Percentiles rank a stretch among this genome's conserved stretches.
Evolutionary conservation across 2,888 invertebrate genomes (phyloP).

Genomic region (Coelinius sp.): DNA sequence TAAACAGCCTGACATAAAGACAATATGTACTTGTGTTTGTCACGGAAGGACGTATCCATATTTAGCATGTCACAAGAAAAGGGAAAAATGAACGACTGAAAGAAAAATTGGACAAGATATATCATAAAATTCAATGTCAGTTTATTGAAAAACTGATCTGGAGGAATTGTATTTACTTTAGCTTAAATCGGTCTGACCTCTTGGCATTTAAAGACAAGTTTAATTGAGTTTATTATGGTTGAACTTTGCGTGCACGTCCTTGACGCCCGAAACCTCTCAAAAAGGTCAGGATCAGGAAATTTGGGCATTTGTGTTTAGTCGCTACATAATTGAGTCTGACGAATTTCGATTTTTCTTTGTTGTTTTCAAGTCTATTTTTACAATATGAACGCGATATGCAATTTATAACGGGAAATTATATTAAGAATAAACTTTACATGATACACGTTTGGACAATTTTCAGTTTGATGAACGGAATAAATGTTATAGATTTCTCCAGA

Average conservation of each 20-base stretch:
- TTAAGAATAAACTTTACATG: too few relatives aligned
- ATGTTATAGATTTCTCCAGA: too few relatives aligned
- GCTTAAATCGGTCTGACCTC: background rate
- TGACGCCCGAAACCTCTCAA: slow-evolving; percentile 19
- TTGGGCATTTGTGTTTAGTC: background rate
- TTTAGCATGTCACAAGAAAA: background rate
- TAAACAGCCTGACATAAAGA: slow-evolving; percentile 18
- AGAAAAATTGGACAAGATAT: background rate
- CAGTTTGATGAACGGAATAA: too few relatives aligned
- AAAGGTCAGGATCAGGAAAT: slow-evolving; percentile 43
- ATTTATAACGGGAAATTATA: too few relatives aligned
- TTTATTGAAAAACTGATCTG: background rate
- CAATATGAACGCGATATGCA: too few relatives aligned
- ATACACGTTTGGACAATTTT: too few relatives aligned
- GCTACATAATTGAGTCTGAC: background rate
- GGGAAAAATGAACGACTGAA: background rate
- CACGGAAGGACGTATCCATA: background rate
- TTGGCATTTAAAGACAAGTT: background rate
- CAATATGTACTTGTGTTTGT: slow-evolving; percentile 1
- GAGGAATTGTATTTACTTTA: background rate
- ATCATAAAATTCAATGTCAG: background rate
- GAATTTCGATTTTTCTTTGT: background rate
- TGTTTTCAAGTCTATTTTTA: too few relatives aligned
- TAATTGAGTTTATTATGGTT: slow-evolving; percentile 30
- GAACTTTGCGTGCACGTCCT: slow-evolving; percentile 49